A percentile compares a stretch with the other conserved stretches of the same genome.
Evolutionary conservation across 2,113 vertebrate genomes (phyloP).

Genomic region (Ptyas mucosa): DNA sequence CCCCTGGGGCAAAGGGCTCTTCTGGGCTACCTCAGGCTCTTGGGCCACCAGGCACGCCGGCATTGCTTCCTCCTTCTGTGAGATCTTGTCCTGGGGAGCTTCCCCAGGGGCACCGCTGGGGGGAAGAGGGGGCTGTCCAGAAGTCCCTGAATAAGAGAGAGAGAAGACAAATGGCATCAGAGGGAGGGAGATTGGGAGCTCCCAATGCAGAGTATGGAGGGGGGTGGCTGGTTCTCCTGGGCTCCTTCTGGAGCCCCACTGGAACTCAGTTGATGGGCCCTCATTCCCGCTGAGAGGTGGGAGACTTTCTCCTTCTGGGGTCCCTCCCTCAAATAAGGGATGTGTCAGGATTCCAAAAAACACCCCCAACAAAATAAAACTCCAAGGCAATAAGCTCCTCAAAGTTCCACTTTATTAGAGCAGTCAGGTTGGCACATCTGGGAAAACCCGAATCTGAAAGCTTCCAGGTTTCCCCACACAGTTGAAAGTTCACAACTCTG

Average conservation of each 20-base stretch:
- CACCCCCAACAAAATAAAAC: too few species aligned
- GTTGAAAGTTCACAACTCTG: too few species aligned
- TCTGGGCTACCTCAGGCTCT: background rate
- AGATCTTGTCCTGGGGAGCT: background rate
- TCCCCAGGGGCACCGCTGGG: background rate
- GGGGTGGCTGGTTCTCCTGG: background rate
- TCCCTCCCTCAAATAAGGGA: background rate
- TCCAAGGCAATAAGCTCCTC: too few species aligned
- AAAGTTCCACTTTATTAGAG: too few species aligned
- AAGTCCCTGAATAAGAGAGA: background rate
- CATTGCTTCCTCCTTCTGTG: too few species aligned
- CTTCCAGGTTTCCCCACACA: too few species aligned
- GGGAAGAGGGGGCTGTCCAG: background rate
- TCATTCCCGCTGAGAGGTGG: background rate
- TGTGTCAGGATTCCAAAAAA: too few species aligned
- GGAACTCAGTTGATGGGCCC: background rate
- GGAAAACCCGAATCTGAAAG: too few species aligned
- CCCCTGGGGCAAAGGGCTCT: background rate
- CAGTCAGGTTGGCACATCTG: too few species aligned
- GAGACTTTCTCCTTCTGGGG: background rate
- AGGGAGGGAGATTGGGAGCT: background rate
- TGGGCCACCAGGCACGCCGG: background rate
- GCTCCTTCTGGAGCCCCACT: background rate
- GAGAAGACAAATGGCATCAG: background rate
- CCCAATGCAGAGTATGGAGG: accelerated